phyloP scores from a whole-genome alignment of 1,140 invertebrate species.

The Potamilus streckersoni region DNA sequence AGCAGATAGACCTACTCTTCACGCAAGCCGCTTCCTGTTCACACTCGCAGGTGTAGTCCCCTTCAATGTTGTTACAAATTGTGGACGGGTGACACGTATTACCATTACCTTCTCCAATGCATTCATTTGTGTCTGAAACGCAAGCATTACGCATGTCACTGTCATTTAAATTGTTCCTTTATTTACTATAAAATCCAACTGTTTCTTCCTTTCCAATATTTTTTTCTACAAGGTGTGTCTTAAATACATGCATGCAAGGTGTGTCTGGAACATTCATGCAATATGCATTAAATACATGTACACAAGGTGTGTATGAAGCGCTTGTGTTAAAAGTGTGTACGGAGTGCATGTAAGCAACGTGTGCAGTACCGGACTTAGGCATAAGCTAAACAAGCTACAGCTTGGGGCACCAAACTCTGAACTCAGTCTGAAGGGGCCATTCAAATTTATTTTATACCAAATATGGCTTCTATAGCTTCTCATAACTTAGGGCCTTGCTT shows the following conservation, averaged over 20 bases:
- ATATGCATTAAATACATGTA: too few species aligned
- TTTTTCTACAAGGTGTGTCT: background rate
- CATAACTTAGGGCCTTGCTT: too few species aligned
- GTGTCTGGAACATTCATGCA: conserved; percentile 5
- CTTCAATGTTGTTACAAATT: conserved; percentile 56
- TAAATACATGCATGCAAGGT: background rate
- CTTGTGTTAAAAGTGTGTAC: too few species aligned
- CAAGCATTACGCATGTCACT: background rate
- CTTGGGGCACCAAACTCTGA: too few species aligned
- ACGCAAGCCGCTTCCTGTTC: background rate
- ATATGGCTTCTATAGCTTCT: too few species aligned
- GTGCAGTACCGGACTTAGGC: too few species aligned
- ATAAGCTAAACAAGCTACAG: too few species aligned
- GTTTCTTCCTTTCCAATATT: background rate
- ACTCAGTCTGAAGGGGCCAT: too few species aligned
- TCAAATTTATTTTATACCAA: too few species aligned
- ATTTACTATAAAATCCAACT: background rate
- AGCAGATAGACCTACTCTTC: conserved; percentile 10
- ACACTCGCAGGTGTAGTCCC: conserved; percentile 57
- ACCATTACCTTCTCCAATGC: conserved; percentile 78
- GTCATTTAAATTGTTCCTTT: too few species aligned
- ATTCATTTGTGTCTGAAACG: conserved; percentile 87
- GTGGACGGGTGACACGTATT: conserved; percentile 66
- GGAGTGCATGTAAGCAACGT: too few species aligned
- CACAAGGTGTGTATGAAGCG: too few species aligned